Evolutionary conservation across 2,797 vertebrate species (phyloP).

Genomic region (Intellagama lesueurii): DNA sequence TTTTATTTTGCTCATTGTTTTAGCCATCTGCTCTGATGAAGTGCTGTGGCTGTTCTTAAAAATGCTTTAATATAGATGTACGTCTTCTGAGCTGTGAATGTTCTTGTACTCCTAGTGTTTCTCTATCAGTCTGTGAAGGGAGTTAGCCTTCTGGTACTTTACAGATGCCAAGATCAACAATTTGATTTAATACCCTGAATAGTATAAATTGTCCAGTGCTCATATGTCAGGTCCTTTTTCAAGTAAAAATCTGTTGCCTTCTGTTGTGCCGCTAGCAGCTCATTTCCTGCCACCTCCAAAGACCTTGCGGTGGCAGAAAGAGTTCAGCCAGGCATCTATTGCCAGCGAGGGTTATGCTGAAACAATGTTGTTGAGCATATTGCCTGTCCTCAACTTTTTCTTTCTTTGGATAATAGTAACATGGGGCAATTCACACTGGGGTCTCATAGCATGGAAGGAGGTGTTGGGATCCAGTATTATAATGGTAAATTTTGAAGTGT

Average conservation of each 20-base stretch:
- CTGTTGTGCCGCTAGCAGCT: neutral
- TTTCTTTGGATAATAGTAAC: neutral
- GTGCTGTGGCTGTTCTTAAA: constrained; percentile 44
- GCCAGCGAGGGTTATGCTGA: neutral
- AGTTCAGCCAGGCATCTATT: neutral
- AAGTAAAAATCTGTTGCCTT: neutral
- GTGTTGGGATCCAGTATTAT: neutral
- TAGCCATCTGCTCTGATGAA: constrained; percentile 56
- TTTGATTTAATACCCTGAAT: neutral
- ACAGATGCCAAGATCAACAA: neutral
- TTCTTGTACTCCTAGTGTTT: neutral
- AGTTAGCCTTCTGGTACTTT: neutral
- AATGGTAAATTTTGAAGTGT: neutral
- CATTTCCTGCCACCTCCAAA: neutral
- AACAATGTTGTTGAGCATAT: neutral
- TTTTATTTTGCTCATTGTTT: constrained; percentile 67
- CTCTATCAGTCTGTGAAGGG: neutral
- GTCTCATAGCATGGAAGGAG: neutral
- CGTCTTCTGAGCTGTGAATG: neutral
- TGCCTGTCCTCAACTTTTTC: neutral
- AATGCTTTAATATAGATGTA: constrained; percentile 16
- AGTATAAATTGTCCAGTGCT: neutral
- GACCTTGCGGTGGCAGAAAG: neutral
- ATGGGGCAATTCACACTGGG: neutral
- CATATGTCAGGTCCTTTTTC: neutral